A percentile compares a stretch with the other conserved stretches of the same genome.
phyloP scores from a whole-genome alignment of 2,888 invertebrate species.

The Ptilodon capucinus region DNA sequence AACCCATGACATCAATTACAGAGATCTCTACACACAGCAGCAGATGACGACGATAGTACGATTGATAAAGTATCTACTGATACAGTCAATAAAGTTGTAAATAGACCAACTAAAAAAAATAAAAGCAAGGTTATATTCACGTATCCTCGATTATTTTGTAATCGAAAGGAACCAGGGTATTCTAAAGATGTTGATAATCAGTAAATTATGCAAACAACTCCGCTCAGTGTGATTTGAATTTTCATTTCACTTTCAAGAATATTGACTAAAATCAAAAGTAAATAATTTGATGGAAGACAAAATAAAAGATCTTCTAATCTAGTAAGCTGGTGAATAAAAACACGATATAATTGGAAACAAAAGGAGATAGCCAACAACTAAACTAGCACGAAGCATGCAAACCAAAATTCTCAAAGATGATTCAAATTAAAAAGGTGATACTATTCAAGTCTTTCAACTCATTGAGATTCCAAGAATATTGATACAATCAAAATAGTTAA shows the following conservation, averaged over 20 bases:
- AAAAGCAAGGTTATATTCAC: neutral
- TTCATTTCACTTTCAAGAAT: no score
- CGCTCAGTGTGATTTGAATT: no score
- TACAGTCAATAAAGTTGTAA: no score
- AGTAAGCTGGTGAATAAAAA: constrained; percentile 8
- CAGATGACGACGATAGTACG: neutral
- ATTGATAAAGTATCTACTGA: neutral
- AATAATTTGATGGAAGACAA: no score
- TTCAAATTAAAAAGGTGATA: constrained; percentile 10
- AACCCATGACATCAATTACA: neutral
- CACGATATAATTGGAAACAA: constrained; percentile 2
- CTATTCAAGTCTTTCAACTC: constrained; percentile 14
- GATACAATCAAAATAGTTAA: neutral
- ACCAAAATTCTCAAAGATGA: constrained; percentile 20
- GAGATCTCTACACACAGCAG: neutral
- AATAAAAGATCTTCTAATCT: constrained; percentile 8
- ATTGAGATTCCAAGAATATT: neutral
- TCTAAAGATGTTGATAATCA: no score
- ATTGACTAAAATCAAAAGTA: no score
- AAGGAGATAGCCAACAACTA: constrained; percentile 4
- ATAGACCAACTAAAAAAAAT: neutral
- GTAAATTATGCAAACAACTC: no score
- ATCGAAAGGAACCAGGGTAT: no score
- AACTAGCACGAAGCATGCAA: constrained; percentile 19
- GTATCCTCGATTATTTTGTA: no score